Evolutionary conservation across 2,888 invertebrate genomes (phyloP).

Genomic region (Tachina fera): DNA sequence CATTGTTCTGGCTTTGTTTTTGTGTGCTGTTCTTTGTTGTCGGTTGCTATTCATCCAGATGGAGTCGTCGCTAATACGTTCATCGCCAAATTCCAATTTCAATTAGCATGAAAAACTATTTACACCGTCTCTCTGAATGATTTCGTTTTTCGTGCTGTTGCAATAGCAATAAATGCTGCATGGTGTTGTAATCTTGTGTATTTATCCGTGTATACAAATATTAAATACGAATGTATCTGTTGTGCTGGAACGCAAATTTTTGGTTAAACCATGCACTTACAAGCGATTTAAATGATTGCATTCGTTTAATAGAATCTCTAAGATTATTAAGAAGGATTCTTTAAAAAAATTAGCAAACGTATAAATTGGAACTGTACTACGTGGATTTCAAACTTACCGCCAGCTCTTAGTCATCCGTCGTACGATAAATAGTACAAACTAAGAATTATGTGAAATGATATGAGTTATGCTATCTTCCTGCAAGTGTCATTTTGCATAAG

Average conservation of each 20-base stretch:
- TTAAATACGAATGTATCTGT: conserved; percentile 39
- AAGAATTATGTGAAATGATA: too few species aligned
- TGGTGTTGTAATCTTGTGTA: conserved; percentile 43
- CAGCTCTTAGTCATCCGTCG: too few species aligned
- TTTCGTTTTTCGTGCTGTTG: conserved; percentile 23
- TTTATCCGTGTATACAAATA: conserved; percentile 38
- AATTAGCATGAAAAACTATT: conserved; percentile 71
- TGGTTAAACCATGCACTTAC: not conserved
- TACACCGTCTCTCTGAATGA: conserved; percentile 58
- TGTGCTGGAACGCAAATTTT: not conserved
- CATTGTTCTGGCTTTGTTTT: conserved; percentile 32
- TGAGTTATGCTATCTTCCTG: too few species aligned
- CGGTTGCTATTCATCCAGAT: conserved; percentile 43
- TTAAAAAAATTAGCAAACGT: too few species aligned
- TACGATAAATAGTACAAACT: too few species aligned
- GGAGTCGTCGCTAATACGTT: conserved; percentile 54
- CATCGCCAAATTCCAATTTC: conserved; percentile 72
- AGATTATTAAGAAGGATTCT: too few species aligned
- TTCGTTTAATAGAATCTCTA: not conserved
- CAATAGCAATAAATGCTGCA: conserved; percentile 21
- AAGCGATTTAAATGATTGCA: conserved; percentile 31
- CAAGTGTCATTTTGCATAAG: too few species aligned
- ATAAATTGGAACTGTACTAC: too few species aligned
- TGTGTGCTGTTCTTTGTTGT: conserved; percentile 25
- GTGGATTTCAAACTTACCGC: too few species aligned